Evolutionary conservation across 2,797 vertebrate genomes (phyloP), one percentile per base, ranked within the genome.

Genomic region (Aselliscus stoliczkanus): DNA sequence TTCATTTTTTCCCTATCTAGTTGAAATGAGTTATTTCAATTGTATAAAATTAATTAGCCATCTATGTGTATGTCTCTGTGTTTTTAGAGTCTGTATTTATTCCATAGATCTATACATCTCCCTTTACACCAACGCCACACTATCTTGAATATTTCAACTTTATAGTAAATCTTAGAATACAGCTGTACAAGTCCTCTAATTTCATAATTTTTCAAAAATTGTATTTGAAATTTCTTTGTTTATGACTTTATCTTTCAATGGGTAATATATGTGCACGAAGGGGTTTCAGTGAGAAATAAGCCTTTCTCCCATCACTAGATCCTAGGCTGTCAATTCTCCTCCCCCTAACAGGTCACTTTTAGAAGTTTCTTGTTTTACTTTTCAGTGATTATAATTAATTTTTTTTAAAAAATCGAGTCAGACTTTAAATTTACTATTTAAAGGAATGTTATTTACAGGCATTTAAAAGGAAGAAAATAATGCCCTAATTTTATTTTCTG

Each of bases 381-480:
- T 95, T 82, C 56, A 85, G 39, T 83, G 70, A 87, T 69, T 76
- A 60, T 60, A 94, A 93, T 6, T 88, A 12, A 72, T 58, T 76
- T 94, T 94, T 70, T 82, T 79, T 6, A 29, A 83, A 6, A 83
- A 95, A 60, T 17, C 27, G 39, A 60, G 29, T 80, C 65, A 95
- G 29, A 93, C 34, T 93, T 96, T 77, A 88, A 72, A 84, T 54
- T 70, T 67, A 39, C 25, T 72, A 67, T 65, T 87, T 92, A 96
- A 92, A 96, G 39, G 8, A 62, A 60, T 70, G 27, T 42, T 89
- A 84, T 60, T 94, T 90, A 37, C 25, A 95, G 52, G 31, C 42
- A 76, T 79, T 87, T 65, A 72, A 81, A 89, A 42, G 20, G 2
- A 17, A 64, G 39, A 60, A 82, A 76, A 42, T 29, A 76, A 58